Conservation (phyloP, 2,113 vertebrate genomes). For the Pterocles burchelli region DNA sequence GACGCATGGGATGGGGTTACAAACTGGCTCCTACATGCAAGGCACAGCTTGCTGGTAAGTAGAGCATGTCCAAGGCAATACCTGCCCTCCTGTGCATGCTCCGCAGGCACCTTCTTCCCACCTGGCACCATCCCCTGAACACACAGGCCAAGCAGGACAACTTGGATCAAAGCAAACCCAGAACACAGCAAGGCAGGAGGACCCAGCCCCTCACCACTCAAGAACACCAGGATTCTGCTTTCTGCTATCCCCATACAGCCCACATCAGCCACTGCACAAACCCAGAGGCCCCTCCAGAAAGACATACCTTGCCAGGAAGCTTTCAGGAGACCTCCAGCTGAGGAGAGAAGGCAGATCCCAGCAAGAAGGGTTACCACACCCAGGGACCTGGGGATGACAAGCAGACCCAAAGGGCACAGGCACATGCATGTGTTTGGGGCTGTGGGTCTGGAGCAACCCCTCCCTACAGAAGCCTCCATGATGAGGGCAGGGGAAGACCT, state of each 20-base stretch:
- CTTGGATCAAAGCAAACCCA: neutral
- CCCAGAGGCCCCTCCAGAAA: neutral
- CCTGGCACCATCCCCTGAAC: neutral
- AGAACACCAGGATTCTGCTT: neutral
- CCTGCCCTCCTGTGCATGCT: rapidly evolving
- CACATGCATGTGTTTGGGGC: neutral
- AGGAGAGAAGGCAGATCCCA: neutral
- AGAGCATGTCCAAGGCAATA: rapidly evolving
- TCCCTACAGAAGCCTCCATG: neutral
- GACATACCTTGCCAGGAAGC: neutral
- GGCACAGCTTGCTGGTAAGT: neutral
- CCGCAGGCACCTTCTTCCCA: neutral
- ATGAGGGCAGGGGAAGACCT: neutral
- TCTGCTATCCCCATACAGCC: neutral
- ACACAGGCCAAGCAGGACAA: neutral
- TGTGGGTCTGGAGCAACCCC: neutral
- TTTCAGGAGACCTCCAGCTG: rapidly evolving
- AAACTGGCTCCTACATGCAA: rapidly evolving
- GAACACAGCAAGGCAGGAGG: neutral
- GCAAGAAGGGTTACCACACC: neutral
- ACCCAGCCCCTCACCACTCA: neutral
- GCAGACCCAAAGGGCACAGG: neutral
- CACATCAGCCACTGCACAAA: neutral
- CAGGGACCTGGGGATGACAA: neutral
- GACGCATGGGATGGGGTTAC: neutral